Evolutionary conservation across 2,113 vertebrate genomes (phyloP).

Genomic region (Gymnobelideus leadbeateri): DNA sequence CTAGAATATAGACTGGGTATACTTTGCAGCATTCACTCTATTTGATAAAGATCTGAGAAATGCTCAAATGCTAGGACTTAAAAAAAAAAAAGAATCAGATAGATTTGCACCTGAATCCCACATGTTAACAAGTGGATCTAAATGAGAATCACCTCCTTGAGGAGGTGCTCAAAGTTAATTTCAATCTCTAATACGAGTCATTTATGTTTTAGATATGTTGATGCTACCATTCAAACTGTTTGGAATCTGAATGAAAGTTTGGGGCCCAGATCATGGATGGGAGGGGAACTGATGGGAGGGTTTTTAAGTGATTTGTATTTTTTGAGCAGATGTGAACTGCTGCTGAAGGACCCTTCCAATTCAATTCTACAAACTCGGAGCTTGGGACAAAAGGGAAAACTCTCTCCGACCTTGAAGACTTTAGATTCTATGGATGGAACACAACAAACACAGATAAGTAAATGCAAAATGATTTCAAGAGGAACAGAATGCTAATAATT

Average conservation of each 20-base stretch:
- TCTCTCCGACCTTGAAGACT: background rate
- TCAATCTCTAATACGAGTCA: background rate
- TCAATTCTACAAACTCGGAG: background rate
- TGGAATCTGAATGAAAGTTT: background rate
- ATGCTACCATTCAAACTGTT: background rate
- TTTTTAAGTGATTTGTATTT: background rate
- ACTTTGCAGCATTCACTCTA: background rate
- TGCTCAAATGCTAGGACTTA: background rate
- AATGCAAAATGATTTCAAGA: background rate
- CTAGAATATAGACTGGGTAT: background rate
- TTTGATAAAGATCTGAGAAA: background rate
- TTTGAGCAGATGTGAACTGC: background rate
- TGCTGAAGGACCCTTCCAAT: background rate
- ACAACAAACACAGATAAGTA: background rate
- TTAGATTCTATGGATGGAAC: background rate
- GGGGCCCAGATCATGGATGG: accelerated
- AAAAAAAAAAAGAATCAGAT: background rate
- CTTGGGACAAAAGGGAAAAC: background rate
- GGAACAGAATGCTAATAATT: background rate
- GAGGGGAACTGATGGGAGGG: background rate
- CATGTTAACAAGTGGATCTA: background rate
- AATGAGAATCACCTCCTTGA: background rate
- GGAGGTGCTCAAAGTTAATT: background rate
- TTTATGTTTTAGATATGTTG: conserved; percentile 1
- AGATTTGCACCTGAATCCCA: background rate